Evolutionary conservation across 2,797 vertebrate species (phyloP).

Genomic region (Anguilla marmorata): DNA sequence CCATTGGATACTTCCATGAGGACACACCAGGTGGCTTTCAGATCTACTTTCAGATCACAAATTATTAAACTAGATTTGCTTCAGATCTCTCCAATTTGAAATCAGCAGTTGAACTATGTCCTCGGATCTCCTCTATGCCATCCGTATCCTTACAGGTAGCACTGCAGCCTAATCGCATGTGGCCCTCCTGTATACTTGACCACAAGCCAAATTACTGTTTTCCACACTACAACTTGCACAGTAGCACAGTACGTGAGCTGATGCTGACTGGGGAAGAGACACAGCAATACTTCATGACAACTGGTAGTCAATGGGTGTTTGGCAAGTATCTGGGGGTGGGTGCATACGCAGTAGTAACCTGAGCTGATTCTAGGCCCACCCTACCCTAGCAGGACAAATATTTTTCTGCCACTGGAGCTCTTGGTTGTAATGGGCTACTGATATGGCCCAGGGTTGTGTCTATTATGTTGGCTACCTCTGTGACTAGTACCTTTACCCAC

Average conservation of each 20-base stretch:
- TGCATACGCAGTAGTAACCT: background rate
- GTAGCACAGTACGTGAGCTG: background rate
- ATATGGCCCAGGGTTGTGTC: background rate
- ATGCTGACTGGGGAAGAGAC: background rate
- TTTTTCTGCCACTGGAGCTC: background rate
- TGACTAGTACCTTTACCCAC: background rate
- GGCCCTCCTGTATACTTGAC: background rate
- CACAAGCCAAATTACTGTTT: background rate
- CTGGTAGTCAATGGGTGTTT: background rate
- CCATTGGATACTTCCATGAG: background rate
- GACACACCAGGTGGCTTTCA: slow-evolving; percentile 3
- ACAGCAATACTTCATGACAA: background rate
- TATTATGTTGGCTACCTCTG: background rate
- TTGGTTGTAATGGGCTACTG: background rate
- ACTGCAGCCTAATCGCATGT: background rate
- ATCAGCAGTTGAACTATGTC: background rate
- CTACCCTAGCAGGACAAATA: background rate
- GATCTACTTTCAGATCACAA: background rate
- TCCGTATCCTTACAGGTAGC: background rate
- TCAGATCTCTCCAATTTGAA: background rate
- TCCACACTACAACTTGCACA: background rate
- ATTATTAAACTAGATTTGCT: background rate
- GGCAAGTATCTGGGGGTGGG: background rate
- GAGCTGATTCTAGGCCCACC: background rate
- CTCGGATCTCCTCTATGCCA: background rate